These are phyloP conservation scores for Drosophila acutilabella DNA, from an alignment of 2,888 invertebrate genomes.

Conservation along the genomic window DNA sequence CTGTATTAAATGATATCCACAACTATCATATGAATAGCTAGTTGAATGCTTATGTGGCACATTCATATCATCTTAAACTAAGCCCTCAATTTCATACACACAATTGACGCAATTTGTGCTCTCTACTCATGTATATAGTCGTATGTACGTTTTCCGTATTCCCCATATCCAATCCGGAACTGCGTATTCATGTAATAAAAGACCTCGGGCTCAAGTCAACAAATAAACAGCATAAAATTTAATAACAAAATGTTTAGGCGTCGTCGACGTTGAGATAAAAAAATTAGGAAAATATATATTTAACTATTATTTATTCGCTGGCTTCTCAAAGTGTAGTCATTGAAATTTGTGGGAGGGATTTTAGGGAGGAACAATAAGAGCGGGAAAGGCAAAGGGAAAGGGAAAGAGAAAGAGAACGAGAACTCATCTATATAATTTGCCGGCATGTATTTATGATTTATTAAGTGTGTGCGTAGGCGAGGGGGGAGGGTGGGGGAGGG, in stretches of 20 bases:
- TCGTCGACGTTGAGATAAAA: slow-evolving; percentile 18
- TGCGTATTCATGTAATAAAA: slow-evolving; percentile 46
- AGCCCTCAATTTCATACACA: slow-evolving; percentile 54
- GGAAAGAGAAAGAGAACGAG: slow-evolving; percentile 23
- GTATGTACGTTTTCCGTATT: neutral
- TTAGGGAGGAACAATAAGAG: slow-evolving; percentile 1
- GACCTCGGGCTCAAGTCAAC: slow-evolving; percentile 39
- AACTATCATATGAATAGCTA: slow-evolving; percentile 34
- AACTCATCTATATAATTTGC: slow-evolving; percentile 77
- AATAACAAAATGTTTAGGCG: slow-evolving; percentile 74
- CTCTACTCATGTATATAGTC: neutral
- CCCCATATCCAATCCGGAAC: slow-evolving; percentile 30
- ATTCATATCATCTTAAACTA: slow-evolving; percentile 53
- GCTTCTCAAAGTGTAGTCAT: slow-evolving; percentile 48
- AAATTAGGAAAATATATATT: slow-evolving; percentile 53
- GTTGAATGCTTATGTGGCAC: slow-evolving; percentile 20
- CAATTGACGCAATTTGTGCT: slow-evolving; percentile 74
- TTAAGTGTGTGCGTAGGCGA: slow-evolving; percentile 66
- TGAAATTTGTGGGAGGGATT: slow-evolving; percentile 38
- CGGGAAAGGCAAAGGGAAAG: slow-evolving; percentile 2
- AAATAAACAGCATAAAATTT: slow-evolving; percentile 77
- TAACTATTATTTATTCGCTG: slow-evolving; percentile 78
- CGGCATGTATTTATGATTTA: slow-evolving; percentile 79
- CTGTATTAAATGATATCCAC: slow-evolving; percentile 24
- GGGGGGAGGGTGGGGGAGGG: no score